Evolutionary conservation across 2,113 vertebrate genomes (phyloP).

Genomic region (Barnardius zonarius): DNA sequence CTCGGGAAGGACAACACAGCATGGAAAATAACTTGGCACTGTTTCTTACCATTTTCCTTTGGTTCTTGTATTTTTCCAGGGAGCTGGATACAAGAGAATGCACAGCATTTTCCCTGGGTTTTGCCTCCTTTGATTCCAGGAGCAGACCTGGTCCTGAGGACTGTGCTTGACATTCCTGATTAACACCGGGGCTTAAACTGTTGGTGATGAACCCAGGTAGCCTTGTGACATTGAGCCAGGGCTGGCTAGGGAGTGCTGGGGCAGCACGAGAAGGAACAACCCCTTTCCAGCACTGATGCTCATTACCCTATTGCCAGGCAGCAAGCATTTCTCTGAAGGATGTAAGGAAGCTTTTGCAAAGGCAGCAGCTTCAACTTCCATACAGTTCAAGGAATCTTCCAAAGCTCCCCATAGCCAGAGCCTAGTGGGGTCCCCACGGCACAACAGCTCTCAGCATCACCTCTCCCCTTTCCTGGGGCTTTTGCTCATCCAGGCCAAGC

Average conservation of each 20-base stretch:
- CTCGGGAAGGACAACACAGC: background rate
- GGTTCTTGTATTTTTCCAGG: background rate
- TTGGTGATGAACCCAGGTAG: background rate
- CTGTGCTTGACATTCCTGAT: background rate
- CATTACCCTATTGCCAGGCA: background rate
- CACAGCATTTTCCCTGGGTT: rapidly evolving
- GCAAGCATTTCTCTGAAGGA: background rate
- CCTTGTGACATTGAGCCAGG: background rate
- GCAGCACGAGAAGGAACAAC: background rate
- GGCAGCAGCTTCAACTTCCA: background rate
- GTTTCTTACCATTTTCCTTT: background rate
- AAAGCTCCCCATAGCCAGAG: background rate
- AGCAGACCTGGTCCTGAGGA: background rate
- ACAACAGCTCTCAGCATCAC: background rate
- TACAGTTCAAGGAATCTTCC: background rate
- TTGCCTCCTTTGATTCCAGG: background rate
- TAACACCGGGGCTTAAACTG: background rate
- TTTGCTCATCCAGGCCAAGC: background rate
- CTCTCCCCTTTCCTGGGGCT: background rate
- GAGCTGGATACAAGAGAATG: background rate
- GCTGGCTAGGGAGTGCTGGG: background rate
- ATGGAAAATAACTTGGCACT: background rate
- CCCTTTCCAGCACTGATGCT: background rate
- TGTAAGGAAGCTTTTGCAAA: background rate
- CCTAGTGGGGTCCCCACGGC: rapidly evolving